Evolutionary conservation across 2,888 invertebrate species (phyloP), one percentile per base, ranked within the genome.

Genomic region (Neoaliturus tenellus): DNA sequence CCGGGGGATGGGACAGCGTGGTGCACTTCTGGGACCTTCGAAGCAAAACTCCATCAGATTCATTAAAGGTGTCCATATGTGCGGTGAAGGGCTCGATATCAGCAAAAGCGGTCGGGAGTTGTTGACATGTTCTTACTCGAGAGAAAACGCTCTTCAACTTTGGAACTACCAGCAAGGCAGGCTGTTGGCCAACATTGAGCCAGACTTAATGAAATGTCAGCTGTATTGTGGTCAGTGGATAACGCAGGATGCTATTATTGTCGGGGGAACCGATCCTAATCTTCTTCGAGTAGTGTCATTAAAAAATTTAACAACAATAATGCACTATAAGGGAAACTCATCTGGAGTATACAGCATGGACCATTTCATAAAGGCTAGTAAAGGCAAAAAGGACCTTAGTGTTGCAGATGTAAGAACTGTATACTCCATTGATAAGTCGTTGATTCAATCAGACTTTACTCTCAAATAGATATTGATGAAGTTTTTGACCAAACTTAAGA

Each of bases 121-220:
- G 87, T 89, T 95, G 81, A 93, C 94, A 8, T 94, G 94, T 88
- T 91, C 94, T 35, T 95, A 94, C 93, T 93, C 94, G 90, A 92
- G 92, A 71, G 91, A 92, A 85, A 91, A 94, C 86, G 90, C 92
- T 58, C 91, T 95, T 85, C 94, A 94, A 89, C 86, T 94, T 31
- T 95, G 94, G 93, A 94, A 95, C 89, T 95, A 95, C 87, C 92
- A 92, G 10, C 92, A 93, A n/a, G 93, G 93, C 85, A 93, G 93
- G 89, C 90, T 94, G 80, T 92, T 94, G 62, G 91, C 92, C 85
- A 92, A 92, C 17, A 90, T 94, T 71, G 91, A 92, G 83, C 93
- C 94, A 0, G 94, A 94, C 62, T 14, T 82, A 0, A 39, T 48
- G 88, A 89, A 90, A 67, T 88, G 89, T 69, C 82, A 94, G 91